A percentile compares a stretch with the other conserved stretches of the same genome.
Evolutionary conservation across 2,797 vertebrate genomes (phyloP).

Genomic region (Poliocrania exsul): DNA sequence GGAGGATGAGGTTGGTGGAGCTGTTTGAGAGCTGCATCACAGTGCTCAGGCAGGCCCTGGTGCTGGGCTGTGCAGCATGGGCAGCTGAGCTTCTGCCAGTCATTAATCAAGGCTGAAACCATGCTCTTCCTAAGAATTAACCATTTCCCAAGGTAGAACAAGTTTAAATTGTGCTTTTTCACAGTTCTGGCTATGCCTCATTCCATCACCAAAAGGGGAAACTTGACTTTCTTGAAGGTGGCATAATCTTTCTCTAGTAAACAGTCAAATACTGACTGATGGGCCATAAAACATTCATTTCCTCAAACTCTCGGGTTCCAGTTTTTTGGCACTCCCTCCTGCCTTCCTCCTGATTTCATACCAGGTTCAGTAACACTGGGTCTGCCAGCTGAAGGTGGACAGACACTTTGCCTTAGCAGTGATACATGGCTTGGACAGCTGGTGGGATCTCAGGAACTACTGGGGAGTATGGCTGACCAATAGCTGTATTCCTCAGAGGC

Average conservation of each 20-base stretch:
- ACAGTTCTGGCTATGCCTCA: not conserved
- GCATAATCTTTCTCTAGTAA: slow-evolving; percentile 41
- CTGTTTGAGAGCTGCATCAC: not conserved
- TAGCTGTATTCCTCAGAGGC: not conserved
- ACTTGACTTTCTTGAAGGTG: not conserved
- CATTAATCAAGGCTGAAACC: not conserved
- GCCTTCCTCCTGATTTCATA: not conserved
- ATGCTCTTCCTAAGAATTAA: not conserved
- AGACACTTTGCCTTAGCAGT: not conserved
- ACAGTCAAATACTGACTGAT: not conserved
- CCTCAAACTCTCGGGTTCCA: slow-evolving; percentile 8
- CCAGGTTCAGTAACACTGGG: not conserved
- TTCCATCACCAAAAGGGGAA: not conserved
- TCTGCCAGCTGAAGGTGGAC: not conserved
- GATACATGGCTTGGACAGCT: not conserved
- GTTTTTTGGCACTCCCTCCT: not conserved
- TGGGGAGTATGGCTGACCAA: not conserved
- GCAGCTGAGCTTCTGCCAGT: not conserved
- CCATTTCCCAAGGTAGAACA: not conserved
- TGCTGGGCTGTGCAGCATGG: accelerated
- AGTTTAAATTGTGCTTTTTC: not conserved
- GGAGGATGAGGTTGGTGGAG: not conserved
- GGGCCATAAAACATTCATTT: slow-evolving; percentile 21
- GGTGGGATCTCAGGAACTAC: accelerated
- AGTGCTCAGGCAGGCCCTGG: not conserved